A percentile compares a stretch with the other conserved stretches of the same genome.
phyloP scores from a whole-genome alignment of 2,113 vertebrate genomes.

The Urocolius indicus region DNA sequence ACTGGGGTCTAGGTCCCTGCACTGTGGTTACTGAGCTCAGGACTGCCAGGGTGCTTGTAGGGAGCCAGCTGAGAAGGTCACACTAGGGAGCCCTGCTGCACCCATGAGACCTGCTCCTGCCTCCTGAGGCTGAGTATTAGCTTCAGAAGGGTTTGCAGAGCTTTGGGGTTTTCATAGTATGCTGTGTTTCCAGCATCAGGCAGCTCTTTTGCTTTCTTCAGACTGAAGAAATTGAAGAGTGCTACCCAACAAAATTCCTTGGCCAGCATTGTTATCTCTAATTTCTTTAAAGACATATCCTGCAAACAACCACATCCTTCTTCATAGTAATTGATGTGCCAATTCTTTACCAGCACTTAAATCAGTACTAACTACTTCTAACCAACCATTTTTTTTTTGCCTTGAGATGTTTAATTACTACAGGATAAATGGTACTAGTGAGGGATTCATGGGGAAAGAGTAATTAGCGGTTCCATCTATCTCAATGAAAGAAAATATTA shows the following conservation, averaged over 20 bases:
- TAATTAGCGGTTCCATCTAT: slow-evolving; percentile 77
- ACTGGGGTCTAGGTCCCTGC: too few species aligned
- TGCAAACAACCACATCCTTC: background rate
- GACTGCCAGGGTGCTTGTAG: background rate
- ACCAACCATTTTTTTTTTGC: slow-evolving; percentile 56
- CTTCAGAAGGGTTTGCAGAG: background rate
- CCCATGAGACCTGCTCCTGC: background rate
- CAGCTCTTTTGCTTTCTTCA: background rate
- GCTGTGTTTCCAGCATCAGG: background rate
- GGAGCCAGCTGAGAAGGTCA: background rate
- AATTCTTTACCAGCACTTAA: slow-evolving; percentile 41
- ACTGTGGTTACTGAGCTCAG: background rate
- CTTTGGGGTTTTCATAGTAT: background rate
- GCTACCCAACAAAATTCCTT: background rate
- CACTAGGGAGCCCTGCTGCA: background rate
- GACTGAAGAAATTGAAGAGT: background rate
- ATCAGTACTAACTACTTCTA: slow-evolving; percentile 35
- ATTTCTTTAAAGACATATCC: background rate
- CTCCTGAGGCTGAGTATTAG: background rate
- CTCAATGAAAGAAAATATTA: slow-evolving; percentile 78
- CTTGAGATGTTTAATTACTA: slow-evolving; percentile 74
- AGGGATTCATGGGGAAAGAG: slow-evolving; percentile 71
- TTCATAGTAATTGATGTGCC: slow-evolving; percentile 15
- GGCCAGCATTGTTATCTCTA: background rate
- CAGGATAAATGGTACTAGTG: slow-evolving; percentile 67